A percentile compares a stretch with the other conserved stretches of the same genome.
These are phyloP conservation scores for Virgularia gustaviana DNA, from an alignment of 92 coral and sea anemone species.

Conservation along the genomic window DNA sequence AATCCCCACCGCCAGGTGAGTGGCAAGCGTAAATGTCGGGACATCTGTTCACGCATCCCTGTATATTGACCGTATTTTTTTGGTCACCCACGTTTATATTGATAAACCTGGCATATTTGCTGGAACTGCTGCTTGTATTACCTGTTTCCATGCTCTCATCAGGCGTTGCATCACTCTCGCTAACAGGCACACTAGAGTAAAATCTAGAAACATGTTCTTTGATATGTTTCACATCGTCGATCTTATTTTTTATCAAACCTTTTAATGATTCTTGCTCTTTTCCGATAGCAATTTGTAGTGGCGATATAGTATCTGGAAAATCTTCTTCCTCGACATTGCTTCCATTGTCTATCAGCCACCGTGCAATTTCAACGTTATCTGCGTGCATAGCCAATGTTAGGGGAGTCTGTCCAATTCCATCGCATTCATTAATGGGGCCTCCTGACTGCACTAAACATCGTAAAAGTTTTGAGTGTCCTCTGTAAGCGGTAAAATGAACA, in stretches of 20 bases:
- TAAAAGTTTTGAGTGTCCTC: conserved; percentile 1
- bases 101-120: too few species aligned
- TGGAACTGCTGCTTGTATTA: too few species aligned
- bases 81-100: too few species aligned
- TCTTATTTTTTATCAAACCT: background rate
- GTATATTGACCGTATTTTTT: too few species aligned
- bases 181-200: too few species aligned
- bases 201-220: too few species aligned
- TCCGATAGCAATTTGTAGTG: background rate
- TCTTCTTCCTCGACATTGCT: background rate
- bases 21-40: conserved; percentile 41
- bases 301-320: background rate
- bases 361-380: conserved; percentile 1
- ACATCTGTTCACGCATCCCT: too few species aligned
- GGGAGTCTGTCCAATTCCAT: conserved; percentile 22
- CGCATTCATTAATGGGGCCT: background rate
- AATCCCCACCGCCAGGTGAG: conserved; percentile 19
- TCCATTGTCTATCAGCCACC: background rate
- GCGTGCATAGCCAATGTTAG: conserved; percentile 9
- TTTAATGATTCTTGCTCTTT: background rate
- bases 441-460: conserved; percentile 6
- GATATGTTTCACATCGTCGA: too few species aligned
- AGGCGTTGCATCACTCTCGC: too few species aligned
- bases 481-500: background rate
- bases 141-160: too few species aligned